These are phyloP conservation scores for Narcine bancroftii DNA, from an alignment of 2,113 vertebrate species.

Conservation along the genomic window DNA sequence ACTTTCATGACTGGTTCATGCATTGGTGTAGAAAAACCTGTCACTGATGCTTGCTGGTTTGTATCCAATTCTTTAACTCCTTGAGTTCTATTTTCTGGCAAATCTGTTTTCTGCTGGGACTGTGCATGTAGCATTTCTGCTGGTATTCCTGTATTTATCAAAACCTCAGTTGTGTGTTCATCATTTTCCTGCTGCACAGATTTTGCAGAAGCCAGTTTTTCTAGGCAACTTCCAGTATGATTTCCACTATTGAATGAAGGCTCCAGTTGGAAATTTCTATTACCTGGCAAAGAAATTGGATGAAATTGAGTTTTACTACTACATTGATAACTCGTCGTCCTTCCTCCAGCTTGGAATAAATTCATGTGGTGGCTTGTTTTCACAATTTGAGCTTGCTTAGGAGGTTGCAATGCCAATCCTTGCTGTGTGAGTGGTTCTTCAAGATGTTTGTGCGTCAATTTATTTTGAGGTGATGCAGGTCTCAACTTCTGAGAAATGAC, in stretches of 20 bases:
- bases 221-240: slow-evolving; percentile 46
- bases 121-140: slow-evolving; percentile 57
- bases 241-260: slow-evolving; percentile 33
- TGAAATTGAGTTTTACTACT: slow-evolving; percentile 64
- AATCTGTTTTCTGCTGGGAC: slow-evolving; percentile 53
- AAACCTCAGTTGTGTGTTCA: slow-evolving; percentile 51
- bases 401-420: slow-evolving; percentile 72
- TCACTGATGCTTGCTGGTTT: slow-evolving; percentile 48
- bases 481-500: slow-evolving; percentile 53
- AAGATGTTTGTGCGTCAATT: slow-evolving; percentile 53
- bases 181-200: slow-evolving; percentile 47
- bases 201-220: slow-evolving; percentile 49
- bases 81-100: slow-evolving; percentile 45
- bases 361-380: slow-evolving; percentile 87
- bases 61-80: slow-evolving; percentile 46
- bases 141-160: slow-evolving; percentile 55
- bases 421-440: slow-evolving; percentile 65
- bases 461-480: slow-evolving; percentile 59
- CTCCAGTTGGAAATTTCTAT: slow-evolving; percentile 47
- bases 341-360: slow-evolving; percentile 54
- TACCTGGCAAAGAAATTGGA: slow-evolving; percentile 66
- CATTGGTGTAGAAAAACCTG: slow-evolving; percentile 45
- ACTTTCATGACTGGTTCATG: slow-evolving; percentile 58
- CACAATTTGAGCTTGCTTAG: slow-evolving; percentile 89
- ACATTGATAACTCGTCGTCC: slow-evolving; percentile 43